Evolutionary conservation across 2,113 vertebrate genomes (phyloP).

Genomic region (Tamias sibiricus): DNA sequence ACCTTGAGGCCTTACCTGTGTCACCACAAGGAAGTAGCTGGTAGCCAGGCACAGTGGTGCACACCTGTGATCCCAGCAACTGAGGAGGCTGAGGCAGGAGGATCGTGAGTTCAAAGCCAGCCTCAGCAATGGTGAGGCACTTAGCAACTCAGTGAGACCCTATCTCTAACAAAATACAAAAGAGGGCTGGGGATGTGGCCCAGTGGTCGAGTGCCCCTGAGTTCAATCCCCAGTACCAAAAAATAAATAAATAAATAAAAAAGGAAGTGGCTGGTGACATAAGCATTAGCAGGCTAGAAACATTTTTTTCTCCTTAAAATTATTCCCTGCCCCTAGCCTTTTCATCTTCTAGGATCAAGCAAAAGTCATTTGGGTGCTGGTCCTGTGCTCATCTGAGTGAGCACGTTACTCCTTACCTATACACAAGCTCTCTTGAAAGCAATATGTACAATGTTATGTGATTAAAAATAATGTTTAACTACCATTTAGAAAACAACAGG

Average conservation of each 20-base stretch:
- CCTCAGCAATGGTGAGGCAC: no score
- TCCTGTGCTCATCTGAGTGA: not conserved
- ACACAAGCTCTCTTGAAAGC: not conserved
- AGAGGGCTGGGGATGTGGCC: no score
- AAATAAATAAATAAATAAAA: no score
- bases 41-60: no score
- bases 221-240: no score
- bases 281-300: not conserved
- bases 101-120: no score
- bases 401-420: not conserved
- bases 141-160: no score
- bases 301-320: constrained; percentile 24
- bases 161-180: no score
- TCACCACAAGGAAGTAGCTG: not conserved
- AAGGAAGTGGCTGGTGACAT: not conserved
- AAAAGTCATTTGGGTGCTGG: not conserved
- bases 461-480: not conserved
- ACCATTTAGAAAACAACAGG: not conserved
- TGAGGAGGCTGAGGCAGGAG: no score
- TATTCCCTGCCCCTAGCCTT: not conserved
- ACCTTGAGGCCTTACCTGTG: not conserved
- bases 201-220: no score
- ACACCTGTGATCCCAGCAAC: no score
- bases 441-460: not conserved
- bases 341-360: constrained; percentile 9